Percentiles rank a stretch among this genome's conserved stretches.
Conservation (phyloP, 2,113 vertebrate genomes). For the Anguilla rostrata region DNA sequence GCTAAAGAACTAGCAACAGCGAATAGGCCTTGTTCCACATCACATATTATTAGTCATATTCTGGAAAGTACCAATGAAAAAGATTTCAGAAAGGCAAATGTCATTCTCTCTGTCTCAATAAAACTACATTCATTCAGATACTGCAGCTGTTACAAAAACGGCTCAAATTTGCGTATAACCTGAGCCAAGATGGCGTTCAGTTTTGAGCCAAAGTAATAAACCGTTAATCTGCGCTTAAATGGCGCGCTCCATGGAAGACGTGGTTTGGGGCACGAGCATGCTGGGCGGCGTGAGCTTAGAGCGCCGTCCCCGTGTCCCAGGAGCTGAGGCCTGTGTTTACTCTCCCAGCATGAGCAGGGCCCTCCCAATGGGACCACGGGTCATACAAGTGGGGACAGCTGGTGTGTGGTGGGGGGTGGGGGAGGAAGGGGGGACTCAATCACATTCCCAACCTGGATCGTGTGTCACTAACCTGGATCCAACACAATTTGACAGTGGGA, state of each 20-base stretch:
- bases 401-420: no score
- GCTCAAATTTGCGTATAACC: neutral
- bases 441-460: constrained; percentile 16
- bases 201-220: no score
- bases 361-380: neutral
- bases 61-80: no score
- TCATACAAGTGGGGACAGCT: neutral
- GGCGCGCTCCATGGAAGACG: neutral
- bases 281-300: neutral
- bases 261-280: neutral
- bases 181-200: neutral
- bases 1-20: no score
- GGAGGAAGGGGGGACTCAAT: constrained; percentile 19
- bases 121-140: no score
- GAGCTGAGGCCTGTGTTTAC: neutral
- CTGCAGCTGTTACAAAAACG: no score
- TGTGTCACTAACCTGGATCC: neutral
- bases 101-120: no score
- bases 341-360: neutral
- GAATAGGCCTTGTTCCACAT: no score
- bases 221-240: neutral
- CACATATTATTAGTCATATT: no score
- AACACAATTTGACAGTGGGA: neutral
- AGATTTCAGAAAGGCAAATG: no score
- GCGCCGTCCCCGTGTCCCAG: neutral